These are phyloP conservation scores for Danionella dracula DNA, from an alignment of 2,797 vertebrate species.

Conservation along the genomic window DNA sequence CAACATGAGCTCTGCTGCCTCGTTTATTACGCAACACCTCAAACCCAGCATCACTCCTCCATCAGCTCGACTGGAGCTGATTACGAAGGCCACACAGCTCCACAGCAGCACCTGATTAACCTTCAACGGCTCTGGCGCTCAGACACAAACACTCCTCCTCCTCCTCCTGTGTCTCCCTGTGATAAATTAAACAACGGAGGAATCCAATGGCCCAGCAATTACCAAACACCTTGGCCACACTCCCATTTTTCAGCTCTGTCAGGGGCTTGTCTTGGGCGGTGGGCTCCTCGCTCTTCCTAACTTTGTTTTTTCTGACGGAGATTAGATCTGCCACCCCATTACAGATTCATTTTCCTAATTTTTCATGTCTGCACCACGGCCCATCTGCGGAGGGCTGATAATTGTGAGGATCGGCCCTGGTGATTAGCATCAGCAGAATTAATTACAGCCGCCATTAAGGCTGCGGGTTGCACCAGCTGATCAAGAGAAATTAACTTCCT, in stretches of 20 bases:
- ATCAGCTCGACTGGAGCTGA: constrained; percentile 56
- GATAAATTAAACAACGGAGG: constrained; percentile 99
- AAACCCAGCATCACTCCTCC: neutral
- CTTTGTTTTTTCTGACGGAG: constrained; percentile 99
- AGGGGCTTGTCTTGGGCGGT: constrained; percentile 75
- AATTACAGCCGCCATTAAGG: constrained; percentile 99
- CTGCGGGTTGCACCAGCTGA: constrained; percentile 99
- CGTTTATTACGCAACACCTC: too few relatives aligned
- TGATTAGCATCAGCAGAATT: constrained; percentile 99
- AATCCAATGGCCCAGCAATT: constrained; percentile 99
- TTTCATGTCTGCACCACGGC: constrained; percentile 99
- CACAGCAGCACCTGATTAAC: constrained; percentile 94
- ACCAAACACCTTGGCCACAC: constrained; percentile 97
- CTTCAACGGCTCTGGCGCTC: constrained; percentile 80
- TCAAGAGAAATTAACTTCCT: constrained; percentile 99
- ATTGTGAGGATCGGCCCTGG: constrained; percentile 99
- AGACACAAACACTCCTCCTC: constrained; percentile 84
- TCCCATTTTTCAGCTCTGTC: constrained; percentile 98
- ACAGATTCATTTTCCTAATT: constrained; percentile 99
- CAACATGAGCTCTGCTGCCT: too few relatives aligned
- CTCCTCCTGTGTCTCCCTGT: constrained; percentile 89
- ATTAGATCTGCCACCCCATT: constrained; percentile 99
- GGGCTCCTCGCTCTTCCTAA: constrained; percentile 91
- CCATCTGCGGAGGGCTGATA: constrained; percentile 99
- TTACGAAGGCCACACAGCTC: constrained; percentile 80